Conservation (phyloP, 2,113 vertebrate genomes). For the Tichodroma muraria region DNA sequence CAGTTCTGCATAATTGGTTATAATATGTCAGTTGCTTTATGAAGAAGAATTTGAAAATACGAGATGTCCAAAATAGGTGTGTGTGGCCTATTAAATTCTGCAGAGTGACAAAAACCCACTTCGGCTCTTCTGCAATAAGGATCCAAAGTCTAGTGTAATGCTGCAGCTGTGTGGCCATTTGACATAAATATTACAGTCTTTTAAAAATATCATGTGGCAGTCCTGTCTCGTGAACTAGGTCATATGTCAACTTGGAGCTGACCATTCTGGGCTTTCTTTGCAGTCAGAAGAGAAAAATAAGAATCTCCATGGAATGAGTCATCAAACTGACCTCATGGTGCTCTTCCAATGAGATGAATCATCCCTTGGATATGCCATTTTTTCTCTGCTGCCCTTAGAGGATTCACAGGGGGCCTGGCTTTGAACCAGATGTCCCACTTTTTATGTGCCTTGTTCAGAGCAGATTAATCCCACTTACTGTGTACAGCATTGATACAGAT, state of each 20-base stretch:
- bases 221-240: neutral
- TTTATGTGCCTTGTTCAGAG: neutral
- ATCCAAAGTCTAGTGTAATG: neutral
- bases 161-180: conserved; percentile 12
- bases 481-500: neutral
- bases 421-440: neutral
- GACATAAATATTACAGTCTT: neutral
- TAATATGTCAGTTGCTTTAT: neutral
- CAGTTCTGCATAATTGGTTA: neutral
- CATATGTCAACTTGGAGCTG: neutral
- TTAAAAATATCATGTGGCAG: neutral
- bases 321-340: neutral
- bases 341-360: neutral
- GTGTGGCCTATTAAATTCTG: neutral
- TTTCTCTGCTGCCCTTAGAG: neutral
- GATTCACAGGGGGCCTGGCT: neutral
- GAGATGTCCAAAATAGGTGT: neutral
- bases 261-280: neutral
- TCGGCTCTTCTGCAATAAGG: neutral
- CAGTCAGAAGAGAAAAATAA: neutral
- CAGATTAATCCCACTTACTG: neutral
- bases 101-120: neutral
- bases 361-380: neutral
- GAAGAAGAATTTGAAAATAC: neutral
- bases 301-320: neutral